Base-by-base conservation (phyloP, 2,797 vertebrate species). In the Adrianichthys oophorus region DNA sequence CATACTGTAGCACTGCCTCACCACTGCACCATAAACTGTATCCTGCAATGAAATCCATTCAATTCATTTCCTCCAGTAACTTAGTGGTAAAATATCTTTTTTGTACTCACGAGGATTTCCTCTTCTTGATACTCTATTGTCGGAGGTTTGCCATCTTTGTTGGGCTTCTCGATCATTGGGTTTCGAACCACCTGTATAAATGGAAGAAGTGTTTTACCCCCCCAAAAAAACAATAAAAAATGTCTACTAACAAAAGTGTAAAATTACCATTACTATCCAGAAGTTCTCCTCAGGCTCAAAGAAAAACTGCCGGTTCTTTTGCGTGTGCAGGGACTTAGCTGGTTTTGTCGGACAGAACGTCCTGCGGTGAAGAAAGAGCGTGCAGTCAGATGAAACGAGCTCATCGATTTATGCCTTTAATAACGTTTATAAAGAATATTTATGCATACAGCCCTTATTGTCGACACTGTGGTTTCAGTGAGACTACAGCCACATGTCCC, bases 221-320 rank as follows among this genome's bases (percentile, higher is more conserved):
- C 1, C 6, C 1, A 7, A 14, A n/a, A 41, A 0, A 21, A 13
- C 1, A 46, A 47, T 7, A 32, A 70, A 18, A 59, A 53, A 62
- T 8, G 18, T 1, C 5, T 12, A 4, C 44, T 4, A 56, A 57
- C 23, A 46, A 49, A 29, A 8, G 29, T 24, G 1, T 23, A 15
- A 61, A 29, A 4, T 13, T 52, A 99, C 98, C 97, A 99, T 98
- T 70, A 99, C 95, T 79, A 99, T 98, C 98, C 98, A 99, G 89
- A 96, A 99, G 79, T 91, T 93, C 67, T 96, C 95, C 85, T 99
- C 98, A 0, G 98, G 91, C 72, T 99, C 97, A 57, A 94, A 94
- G 91, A 99, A 99, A 87, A 98, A 98, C 64, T 99, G 98, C 16
- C 96, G 93, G 1, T 99, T 99, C 85, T 99, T 99, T 92, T 98